Percentiles rank a stretch among this genome's conserved stretches.
These are phyloP conservation scores for Cygnus olor DNA, from an alignment of 2,797 vertebrate genomes.

Conservation along the genomic window DNA sequence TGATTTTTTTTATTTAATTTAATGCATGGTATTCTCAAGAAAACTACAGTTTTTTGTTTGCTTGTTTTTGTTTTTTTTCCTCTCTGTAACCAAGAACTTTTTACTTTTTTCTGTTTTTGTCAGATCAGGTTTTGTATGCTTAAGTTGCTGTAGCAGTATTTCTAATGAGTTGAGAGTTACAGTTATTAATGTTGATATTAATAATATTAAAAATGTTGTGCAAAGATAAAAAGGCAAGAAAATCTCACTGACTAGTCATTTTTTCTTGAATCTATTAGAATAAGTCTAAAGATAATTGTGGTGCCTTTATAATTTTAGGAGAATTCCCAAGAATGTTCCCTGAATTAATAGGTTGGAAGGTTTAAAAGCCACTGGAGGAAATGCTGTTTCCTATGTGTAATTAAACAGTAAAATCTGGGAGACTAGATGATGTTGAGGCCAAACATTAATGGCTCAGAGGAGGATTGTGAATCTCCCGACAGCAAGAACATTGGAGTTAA, in stretches of 20 bases:
- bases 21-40: background rate
- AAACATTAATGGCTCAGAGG: background rate
- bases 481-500: background rate
- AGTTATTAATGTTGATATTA: background rate
- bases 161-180: background rate
- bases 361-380: conserved; percentile 26
- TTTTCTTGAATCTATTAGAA: background rate
- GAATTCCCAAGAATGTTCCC: background rate
- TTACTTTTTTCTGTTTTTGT: background rate
- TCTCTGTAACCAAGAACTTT: background rate
- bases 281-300: conserved; percentile 20
- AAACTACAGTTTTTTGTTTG: background rate
- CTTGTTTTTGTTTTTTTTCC: background rate
- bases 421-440: background rate
- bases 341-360: conserved; percentile 10
- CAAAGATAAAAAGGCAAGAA: background rate
- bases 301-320: background rate
- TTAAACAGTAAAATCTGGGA: conserved; percentile 43
- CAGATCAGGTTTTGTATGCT: background rate
- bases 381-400: conserved; percentile 17
- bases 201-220: background rate
- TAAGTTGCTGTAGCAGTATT: background rate
- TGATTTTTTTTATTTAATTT: background rate
- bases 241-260: background rate
- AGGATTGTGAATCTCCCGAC: conserved; percentile 14